phyloP scores from a whole-genome alignment of 2,888 invertebrate species.

The Acleris sparsana region DNA sequence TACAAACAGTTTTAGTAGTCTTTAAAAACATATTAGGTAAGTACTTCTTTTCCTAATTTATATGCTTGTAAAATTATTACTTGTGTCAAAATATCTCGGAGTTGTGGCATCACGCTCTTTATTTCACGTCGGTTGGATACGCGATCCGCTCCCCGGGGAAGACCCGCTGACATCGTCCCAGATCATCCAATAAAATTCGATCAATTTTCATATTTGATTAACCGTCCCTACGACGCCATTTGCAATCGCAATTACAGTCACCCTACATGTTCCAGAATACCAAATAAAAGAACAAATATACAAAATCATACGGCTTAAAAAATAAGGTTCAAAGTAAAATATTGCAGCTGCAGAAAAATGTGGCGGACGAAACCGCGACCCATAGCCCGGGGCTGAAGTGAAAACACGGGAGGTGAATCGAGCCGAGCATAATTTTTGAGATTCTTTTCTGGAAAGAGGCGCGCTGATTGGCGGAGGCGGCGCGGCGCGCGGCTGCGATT shows the following conservation, averaged over 20 bases:
- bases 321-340: conserved; percentile 51
- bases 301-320: neutral
- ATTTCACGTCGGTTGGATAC: neutral
- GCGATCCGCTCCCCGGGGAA: conserved; percentile 4
- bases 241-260: conserved; percentile 75
- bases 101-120: neutral
- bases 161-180: neutral
- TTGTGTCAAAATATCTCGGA: no score
- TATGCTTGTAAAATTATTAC: no score
- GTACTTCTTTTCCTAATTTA: no score
- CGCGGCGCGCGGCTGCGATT: conserved; percentile 55
- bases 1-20: no score
- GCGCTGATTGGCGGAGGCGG: conserved; percentile 68
- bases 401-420: conserved; percentile 66
- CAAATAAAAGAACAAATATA: conserved; percentile 8
- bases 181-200: conserved; percentile 47
- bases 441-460: conserved; percentile 65
- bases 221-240: conserved; percentile 63
- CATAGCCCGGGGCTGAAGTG: conserved; percentile 64
- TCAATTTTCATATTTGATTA: conserved; percentile 67
- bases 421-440: conserved; percentile 72
- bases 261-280: conserved; percentile 43
- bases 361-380: conserved; percentile 62
- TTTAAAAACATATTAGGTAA: no score
- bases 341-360: conserved; percentile 38